phyloP scores from a whole-genome alignment of 2,797 vertebrate species.

The Bradypus variegatus region DNA sequence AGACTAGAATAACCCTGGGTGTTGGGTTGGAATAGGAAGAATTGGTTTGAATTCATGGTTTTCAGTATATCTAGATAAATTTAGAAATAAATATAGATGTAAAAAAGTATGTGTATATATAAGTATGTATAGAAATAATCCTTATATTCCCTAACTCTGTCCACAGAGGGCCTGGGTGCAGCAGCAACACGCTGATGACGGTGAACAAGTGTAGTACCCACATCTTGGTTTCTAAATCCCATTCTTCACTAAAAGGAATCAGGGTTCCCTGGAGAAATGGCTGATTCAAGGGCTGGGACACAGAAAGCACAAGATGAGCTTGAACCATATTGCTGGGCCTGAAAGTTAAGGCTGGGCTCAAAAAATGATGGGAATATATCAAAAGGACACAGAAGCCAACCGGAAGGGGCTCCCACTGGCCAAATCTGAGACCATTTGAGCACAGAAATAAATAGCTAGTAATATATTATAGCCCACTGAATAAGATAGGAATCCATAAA shows the following conservation, averaged over 20 bases:
- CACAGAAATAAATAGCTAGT: background rate
- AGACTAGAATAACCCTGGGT: background rate
- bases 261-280: background rate
- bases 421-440: background rate
- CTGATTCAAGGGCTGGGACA: background rate
- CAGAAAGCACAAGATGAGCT: background rate
- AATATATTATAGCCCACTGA: background rate
- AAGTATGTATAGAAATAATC: background rate
- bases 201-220: rapidly evolving
- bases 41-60: background rate
- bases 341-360: background rate
- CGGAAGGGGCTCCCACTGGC: background rate
- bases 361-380: background rate
- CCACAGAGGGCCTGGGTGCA: background rate
- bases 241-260: background rate
- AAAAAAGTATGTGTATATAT: background rate
- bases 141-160: background rate
- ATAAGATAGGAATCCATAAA: background rate
- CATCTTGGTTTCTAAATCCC: background rate
- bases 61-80: background rate
- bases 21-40: too few species aligned
- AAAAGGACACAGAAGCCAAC: background rate
- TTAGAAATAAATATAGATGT: background rate
- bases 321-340: background rate
- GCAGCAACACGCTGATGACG: rapidly evolving